Evolutionary conservation across 1,140 invertebrate genomes (phyloP).

Genomic region (Sarcophaga bullata): DNA sequence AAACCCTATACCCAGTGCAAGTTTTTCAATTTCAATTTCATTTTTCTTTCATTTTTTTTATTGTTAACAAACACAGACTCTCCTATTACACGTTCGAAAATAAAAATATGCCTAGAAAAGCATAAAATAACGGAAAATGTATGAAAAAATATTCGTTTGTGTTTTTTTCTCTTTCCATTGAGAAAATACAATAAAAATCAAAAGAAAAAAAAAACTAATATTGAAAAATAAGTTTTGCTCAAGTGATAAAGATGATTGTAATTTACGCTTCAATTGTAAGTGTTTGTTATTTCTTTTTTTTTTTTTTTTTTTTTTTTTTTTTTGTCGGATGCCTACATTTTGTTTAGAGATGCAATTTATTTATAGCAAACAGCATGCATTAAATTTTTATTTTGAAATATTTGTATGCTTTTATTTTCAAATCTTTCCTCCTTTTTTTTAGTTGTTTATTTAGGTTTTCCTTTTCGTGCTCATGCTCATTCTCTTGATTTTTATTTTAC

Average conservation of each 20-base stretch:
- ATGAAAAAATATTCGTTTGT: not conserved
- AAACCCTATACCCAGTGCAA: not conserved
- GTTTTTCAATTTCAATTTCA: not conserved
- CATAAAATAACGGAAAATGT: not conserved
- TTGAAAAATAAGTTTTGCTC: not conserved
- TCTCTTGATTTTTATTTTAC: not conserved
- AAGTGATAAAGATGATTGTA: not conserved
- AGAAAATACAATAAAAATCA: not conserved
- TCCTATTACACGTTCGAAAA: not conserved
- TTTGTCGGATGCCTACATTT: not conserved
- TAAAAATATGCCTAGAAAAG: not conserved
- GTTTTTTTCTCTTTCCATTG: not conserved
- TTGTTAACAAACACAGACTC: not conserved
- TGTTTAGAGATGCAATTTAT: slow-evolving; percentile 10
- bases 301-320: not conserved
- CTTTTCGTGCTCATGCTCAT: not conserved
- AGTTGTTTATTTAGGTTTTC: not conserved
- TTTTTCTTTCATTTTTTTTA: not conserved
- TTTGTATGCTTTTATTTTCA: not conserved
- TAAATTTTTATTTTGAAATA: not conserved
- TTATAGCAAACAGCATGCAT: not conserved
- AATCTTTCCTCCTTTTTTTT: not conserved
- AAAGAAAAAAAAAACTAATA: no score
- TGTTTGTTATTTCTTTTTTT: not conserved
- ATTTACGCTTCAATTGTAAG: not conserved